Percentiles rank a stretch among this genome's conserved stretches.
Conservation (phyloP, 35 echinoderm and acorn worm genomes). For the Ophioderma brevispina region DNA sequence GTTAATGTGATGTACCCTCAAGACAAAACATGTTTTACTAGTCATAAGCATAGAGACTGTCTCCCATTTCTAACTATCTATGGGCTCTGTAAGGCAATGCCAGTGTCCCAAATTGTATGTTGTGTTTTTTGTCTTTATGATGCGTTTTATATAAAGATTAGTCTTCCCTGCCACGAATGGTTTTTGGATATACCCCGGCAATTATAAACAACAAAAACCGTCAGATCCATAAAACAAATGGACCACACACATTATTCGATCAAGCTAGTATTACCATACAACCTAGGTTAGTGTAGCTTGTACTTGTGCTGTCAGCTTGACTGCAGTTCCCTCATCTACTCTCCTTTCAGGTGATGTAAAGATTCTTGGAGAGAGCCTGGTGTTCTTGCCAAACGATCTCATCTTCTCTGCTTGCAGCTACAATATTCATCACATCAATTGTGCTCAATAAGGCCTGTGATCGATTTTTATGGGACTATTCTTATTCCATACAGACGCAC, state of each 20-base stretch:
- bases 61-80: too few species aligned
- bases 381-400: too few species aligned
- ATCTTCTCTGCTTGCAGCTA: too few species aligned
- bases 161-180: background rate
- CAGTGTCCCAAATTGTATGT: background rate
- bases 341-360: constrained; percentile 52
- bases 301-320: constrained; percentile 46
- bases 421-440: too few species aligned
- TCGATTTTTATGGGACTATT: too few species aligned
- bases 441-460: too few species aligned
- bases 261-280: constrained; percentile 49
- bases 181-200: background rate
- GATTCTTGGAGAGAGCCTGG: constrained; percentile 53
- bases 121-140: background rate
- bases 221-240: background rate
- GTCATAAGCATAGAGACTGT: too few species aligned
- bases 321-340: constrained; percentile 58
- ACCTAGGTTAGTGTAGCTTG: constrained; percentile 57
- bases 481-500: too few species aligned
- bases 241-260: background rate
- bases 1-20: too few species aligned
- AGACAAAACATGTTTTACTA: too few species aligned
- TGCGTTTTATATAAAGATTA: background rate
- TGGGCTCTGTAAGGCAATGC: too few species aligned
- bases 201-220: background rate